Conservation (phyloP, 1,140 invertebrate species). For the Lepidurus apus region DNA sequence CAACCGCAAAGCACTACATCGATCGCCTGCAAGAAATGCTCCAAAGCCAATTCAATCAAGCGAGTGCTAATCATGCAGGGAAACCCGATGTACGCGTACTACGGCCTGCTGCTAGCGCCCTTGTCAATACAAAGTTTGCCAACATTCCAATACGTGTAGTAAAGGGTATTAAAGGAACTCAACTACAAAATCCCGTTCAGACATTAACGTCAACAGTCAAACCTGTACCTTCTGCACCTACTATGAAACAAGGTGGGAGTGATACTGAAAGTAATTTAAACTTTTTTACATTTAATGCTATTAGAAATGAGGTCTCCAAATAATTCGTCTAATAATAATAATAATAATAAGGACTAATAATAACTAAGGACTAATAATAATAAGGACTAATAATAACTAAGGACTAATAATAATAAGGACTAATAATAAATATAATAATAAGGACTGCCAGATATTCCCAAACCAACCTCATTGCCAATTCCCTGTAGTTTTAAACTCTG, state of each 20-base stretch:
- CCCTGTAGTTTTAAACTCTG: not conserved
- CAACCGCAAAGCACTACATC: not conserved
- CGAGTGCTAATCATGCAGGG: not conserved
- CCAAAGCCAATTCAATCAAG: not conserved
- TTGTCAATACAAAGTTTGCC: not conserved
- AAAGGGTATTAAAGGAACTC: not conserved
- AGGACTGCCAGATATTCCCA: not conserved
- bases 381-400: too few relatives aligned
- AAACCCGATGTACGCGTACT: not conserved
- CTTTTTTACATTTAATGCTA: too few relatives aligned
- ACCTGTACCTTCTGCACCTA: too few relatives aligned
- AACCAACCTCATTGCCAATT: not conserved
- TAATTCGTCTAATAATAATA: too few relatives aligned
- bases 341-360: too few relatives aligned
- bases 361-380: too few relatives aligned
- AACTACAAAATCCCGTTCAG: not conserved
- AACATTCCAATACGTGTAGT: not conserved
- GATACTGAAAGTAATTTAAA: too few relatives aligned
- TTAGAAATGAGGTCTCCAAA: too few relatives aligned
- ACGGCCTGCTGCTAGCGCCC: not conserved
- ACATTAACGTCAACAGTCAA: too few relatives aligned
- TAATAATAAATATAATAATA: too few relatives aligned
- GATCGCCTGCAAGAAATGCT: not conserved
- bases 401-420: too few relatives aligned
- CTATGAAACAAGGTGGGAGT: too few relatives aligned